A percentile compares a stretch with the other conserved stretches of the same genome.
Evolutionary conservation across 2,113 vertebrate species (phyloP).

Genomic region (Hyperopisus bebe): DNA sequence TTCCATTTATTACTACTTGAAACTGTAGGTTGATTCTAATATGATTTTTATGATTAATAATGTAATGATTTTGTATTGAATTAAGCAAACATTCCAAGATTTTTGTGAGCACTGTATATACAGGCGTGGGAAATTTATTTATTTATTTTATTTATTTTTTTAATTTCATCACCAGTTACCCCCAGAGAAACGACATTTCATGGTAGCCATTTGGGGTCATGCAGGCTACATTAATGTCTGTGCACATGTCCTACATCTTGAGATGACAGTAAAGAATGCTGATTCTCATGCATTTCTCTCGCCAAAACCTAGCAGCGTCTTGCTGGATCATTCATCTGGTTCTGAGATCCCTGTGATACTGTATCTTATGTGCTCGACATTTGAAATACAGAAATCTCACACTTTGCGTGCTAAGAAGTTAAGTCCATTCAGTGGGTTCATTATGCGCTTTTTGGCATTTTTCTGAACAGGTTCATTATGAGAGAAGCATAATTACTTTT

Average conservation of each 20-base stretch:
- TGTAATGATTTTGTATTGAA: too few species aligned
- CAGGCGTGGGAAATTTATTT: too few species aligned
- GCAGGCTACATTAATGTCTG: not conserved
- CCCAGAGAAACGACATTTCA: not conserved
- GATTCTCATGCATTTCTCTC: not conserved
- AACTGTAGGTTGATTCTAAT: too few species aligned
- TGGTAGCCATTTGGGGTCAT: not conserved
- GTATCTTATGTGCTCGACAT: not conserved
- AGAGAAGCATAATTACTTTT: conserved; percentile 35
- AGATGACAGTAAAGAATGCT: not conserved
- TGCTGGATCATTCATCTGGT: not conserved
- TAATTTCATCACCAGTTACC: not conserved
- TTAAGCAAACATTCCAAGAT: too few species aligned
- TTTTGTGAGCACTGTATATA: too few species aligned
- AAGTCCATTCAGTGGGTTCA: not conserved
- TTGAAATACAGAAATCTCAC: not conserved
- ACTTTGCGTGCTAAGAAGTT: not conserved
- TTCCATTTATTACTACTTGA: not conserved
- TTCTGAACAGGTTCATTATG: conserved; percentile 48
- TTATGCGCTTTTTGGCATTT: not conserved
- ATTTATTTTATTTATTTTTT: too few species aligned
- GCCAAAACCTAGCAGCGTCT: not conserved
- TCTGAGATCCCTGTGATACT: not conserved
- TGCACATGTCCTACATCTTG: not conserved
- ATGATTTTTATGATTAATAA: too few species aligned